Base-by-base conservation (phyloP, 2,797 vertebrate genomes). In the Sparus aurata region DNA sequence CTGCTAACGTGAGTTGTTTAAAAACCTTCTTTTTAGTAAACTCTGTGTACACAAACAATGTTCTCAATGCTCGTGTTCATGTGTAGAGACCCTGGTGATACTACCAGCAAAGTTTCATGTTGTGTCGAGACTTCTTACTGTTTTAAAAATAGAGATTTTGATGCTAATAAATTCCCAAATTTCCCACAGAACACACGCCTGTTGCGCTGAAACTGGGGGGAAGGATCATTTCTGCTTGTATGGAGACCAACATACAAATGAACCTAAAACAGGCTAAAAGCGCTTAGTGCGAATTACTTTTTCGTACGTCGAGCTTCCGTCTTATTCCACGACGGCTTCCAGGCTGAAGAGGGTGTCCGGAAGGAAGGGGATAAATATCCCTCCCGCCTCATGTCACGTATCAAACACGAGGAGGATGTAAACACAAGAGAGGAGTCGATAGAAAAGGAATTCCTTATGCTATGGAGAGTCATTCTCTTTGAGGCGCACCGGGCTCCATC, bases 391-490 rank as follows among this genome's bases (percentile, higher is more conserved):
- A n/a, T 64, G 80, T 79, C 73, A 86, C 88, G 80, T 79, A 83
- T 91, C 75, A 82, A 79, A 90, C 83, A 86, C 83, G 79, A 84
- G 52, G 22, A 62, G 55, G 50, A 62, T 45, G 7, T 82, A 57
- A 82, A 76, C 67, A 76, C 74, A 20, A 45, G 81, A 76, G 53
- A 73, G 49, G 54, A 57, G 63, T 66, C 18, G 8, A 66, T 57
- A 46, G 58, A 82, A 63, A 78, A 70, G 41, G 69, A 77, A 80
- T 83, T 68, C 64, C 69, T 83, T 55, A 64, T 83, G 75, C 55
- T 82, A 66, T 66, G 62, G 38, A 41, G 68, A 81, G 73, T 45
- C 68, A 70, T 83, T 82, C 73, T 70, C 79, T 88, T 89, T 89
- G 86, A 89, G 81, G 62, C 30, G 1, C 9, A 45, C 72, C 0